Base-by-base conservation (phyloP, 2,113 vertebrate genomes). In the Ptilorrhoa leucosticta region DNA sequence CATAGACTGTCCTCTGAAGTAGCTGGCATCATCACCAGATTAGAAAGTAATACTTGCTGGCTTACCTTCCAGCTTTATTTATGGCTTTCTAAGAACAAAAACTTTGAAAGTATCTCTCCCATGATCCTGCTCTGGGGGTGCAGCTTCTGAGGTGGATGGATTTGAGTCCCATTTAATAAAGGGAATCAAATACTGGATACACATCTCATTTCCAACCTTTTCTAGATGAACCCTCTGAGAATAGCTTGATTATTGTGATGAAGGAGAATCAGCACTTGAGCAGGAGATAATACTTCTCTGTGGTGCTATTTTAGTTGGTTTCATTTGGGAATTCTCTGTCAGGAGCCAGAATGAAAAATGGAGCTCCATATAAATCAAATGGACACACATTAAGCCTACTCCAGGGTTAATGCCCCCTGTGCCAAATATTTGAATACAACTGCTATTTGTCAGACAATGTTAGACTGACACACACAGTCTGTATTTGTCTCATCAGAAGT, bases 21-120 rank as follows among this genome's bases (percentile, higher is more conserved):
- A 61, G 8, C 14, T 91, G 68, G 70, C 84, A 71, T 90, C 68
- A 87, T 93, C 8, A 0, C 47, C 63, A 86, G 80, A 90, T 95
- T 87, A 89, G 80, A 78, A 92, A 87, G 77, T 68, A 94, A 93
- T 94, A 92, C 93, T 91, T 81, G 21, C 64, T 64, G 89, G 56
- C 83, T 96, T 96, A 95, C 56, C 71, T 94, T 89, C 37, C 51
- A 93, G 72, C 76, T 93, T 93, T 87, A 78, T 95, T 94, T 95
- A 68, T 60, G 80, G 9, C n/a, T 87, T 96, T 92, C 81, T 71
- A 75, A 87, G 91, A 93, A 92, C 78, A 81, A 94, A 96, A 95
- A 78, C 94, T 83, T 94, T 91, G 91, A 90, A 92, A 87, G 30
- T 71, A 61, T 68, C 64, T 78, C 56, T 93, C 51, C 40, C n/a